Conservation (phyloP, 2,888 invertebrate species). For the Dioctria rufipes region DNA sequence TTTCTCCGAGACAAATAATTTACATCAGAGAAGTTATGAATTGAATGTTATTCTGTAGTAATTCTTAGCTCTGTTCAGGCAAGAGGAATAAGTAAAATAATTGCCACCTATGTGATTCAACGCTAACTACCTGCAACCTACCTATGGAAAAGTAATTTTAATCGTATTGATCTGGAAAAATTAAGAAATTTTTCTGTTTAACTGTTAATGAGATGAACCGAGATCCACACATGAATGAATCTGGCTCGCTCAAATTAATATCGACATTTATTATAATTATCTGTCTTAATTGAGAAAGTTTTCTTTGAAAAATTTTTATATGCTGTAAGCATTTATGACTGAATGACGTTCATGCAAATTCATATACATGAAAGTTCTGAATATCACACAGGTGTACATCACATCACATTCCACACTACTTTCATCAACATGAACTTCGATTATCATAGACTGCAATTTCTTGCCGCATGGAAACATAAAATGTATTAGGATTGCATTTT, state of each 20-base stretch:
- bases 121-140: background rate
- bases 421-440: conserved; percentile 16
- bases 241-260: background rate
- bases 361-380: conserved; percentile 31
- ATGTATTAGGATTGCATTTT: conserved; percentile 34
- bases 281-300: background rate
- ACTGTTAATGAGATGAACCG: conserved; percentile 48
- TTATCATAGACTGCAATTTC: background rate
- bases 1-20: conserved; percentile 6
- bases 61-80: background rate
- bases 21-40: background rate
- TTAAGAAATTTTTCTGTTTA: conserved; percentile 23
- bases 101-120: conserved; percentile 15
- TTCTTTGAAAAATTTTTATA: background rate
- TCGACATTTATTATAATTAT: background rate
- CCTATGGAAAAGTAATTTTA: conserved; percentile 10
- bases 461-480: conserved; percentile 17
- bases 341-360: conserved; percentile 34
- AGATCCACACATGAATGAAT: conserved; percentile 39
- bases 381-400: conserved; percentile 41
- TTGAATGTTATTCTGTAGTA: background rate
- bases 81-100: conserved; percentile 15
- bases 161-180: conserved; percentile 37
- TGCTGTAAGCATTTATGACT: background rate
- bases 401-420: conserved; percentile 33